Evolutionary conservation across 2,797 vertebrate genomes (phyloP).

Genomic region (Sebastolobus alascanus): DNA sequence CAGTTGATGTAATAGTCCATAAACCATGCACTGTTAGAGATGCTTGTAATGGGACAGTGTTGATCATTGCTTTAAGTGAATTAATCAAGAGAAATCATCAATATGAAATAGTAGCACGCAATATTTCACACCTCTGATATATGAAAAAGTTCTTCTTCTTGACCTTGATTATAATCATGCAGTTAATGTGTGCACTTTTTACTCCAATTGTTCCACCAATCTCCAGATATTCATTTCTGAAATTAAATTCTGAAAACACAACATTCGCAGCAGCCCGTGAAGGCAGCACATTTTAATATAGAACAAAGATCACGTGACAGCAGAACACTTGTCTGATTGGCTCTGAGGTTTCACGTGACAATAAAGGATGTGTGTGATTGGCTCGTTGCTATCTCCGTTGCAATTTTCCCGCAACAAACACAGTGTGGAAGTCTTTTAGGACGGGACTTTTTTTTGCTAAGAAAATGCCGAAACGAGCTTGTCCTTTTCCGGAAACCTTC

Average conservation of each 20-base stretch:
- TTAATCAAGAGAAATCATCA: background rate
- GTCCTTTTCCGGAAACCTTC: conserved; percentile 84
- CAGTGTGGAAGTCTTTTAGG: background rate
- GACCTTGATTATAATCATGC: background rate
- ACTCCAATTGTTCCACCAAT: background rate
- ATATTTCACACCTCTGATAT: background rate
- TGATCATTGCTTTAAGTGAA: background rate
- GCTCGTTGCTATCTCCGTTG: rapidly evolving
- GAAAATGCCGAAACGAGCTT: conserved; percentile 85
- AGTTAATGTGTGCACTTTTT: background rate
- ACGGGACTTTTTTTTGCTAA: background rate
- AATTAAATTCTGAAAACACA: rapidly evolving
- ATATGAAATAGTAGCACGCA: background rate
- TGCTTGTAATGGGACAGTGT: background rate
- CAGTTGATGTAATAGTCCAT: background rate
- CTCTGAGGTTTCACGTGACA: conserved; percentile 40
- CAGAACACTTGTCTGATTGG: conserved; percentile 32
- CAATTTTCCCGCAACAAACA: conserved; percentile 69
- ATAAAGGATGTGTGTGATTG: conserved; percentile 48
- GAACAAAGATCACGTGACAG: conserved; percentile 27
- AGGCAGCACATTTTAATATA: conserved; percentile 2
- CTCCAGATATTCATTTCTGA: background rate
- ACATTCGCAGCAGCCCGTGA: background rate
- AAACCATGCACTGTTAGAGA: background rate
- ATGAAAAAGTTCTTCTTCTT: background rate